Evolutionary conservation across 92 coral and sea anemone species (phyloP).

Genomic region (Montipora capitata): DNA sequence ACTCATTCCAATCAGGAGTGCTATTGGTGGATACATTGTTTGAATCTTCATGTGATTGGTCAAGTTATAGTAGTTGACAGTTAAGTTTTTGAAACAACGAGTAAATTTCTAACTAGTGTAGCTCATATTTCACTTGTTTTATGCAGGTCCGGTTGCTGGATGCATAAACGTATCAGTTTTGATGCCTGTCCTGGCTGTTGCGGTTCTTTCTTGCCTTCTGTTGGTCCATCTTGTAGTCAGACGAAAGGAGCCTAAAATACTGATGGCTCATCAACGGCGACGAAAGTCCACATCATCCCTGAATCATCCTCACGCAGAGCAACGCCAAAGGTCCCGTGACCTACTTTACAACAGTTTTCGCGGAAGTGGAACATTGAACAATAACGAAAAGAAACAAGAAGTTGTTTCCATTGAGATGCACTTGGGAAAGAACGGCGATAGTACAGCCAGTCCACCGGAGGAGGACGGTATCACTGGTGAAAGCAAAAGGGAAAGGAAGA

Average conservation of each 20-base stretch:
- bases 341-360: conserved; percentile 14
- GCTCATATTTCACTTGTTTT: not conserved
- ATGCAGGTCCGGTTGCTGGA: conserved; percentile 7
- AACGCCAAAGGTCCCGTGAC: conserved; percentile 22
- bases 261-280: not conserved
- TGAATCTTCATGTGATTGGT: too few relatives aligned
- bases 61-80: too few relatives aligned
- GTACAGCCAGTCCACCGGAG: conserved; percentile 14
- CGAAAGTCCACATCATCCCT: not conserved
- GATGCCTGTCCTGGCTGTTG: conserved; percentile 54
- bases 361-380: not conserved
- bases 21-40: too few relatives aligned
- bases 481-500: not conserved
- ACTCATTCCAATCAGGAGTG: too few relatives aligned
- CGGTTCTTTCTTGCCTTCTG: conserved; percentile 26
- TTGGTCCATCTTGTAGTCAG: conserved; percentile 26
- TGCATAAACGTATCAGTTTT: conserved; percentile 31
- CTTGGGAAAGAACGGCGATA: not conserved
- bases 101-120: not conserved
- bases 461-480: not conserved
- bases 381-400: conserved; percentile 32
- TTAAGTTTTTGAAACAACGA: too few relatives aligned
- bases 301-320: conserved; percentile 30
- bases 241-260: conserved; percentile 18
- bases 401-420: conserved; percentile 45